phyloP scores from a whole-genome alignment of 1,140 invertebrate species.

The Drosophila dunni region DNA sequence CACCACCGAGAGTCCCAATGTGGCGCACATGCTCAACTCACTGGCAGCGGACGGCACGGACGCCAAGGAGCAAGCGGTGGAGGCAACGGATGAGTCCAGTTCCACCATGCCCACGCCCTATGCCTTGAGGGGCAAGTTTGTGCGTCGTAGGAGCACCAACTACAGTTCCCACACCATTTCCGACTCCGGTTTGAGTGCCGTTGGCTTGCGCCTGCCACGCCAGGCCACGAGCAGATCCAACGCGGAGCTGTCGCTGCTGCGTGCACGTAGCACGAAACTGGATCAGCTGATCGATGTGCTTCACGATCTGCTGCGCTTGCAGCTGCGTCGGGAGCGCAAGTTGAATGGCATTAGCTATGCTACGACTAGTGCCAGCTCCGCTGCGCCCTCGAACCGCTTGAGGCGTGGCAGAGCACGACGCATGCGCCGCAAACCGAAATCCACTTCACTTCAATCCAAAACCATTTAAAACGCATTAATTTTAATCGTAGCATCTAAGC shows the following conservation, averaged over 20 bases:
- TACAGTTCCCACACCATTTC: background rate
- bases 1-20: conserved; percentile 18
- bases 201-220: conserved; percentile 44
- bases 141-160: conserved; percentile 51
- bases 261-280: conserved; percentile 51
- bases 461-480: background rate
- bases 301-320: conserved; percentile 58
- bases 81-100: background rate
- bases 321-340: conserved; percentile 43
- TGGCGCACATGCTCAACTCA: conserved; percentile 54
- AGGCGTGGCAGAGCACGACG: conserved; percentile 16
- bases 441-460: background rate
- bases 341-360: background rate
- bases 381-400: conserved; percentile 2
- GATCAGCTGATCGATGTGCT: conserved; percentile 68
- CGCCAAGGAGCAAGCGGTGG: background rate
- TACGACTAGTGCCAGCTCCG: background rate
- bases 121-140: conserved; percentile 70
- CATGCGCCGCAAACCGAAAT: conserved; percentile 16
- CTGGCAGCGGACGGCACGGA: background rate
- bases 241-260: conserved; percentile 32
- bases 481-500: conserved; percentile 7
- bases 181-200: no score
- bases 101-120: conserved; percentile 53
- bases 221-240: conserved; percentile 39